These are phyloP conservation scores for Ctenicera cuprea DNA, from an alignment of 2,888 invertebrate species.

Conservation along the genomic window DNA sequence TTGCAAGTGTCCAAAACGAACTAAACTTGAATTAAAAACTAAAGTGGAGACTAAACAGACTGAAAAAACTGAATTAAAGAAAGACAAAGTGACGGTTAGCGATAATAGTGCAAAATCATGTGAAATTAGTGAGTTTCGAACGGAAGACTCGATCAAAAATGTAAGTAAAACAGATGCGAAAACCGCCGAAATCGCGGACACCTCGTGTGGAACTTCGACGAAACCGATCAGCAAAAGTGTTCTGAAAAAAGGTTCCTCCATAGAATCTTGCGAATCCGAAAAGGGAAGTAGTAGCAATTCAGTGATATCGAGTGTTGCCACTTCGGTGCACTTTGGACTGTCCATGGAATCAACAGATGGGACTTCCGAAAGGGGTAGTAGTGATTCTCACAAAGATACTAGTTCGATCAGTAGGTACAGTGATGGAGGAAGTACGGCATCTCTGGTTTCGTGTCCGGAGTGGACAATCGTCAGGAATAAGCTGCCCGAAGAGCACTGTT, in stretches of 20 bases:
- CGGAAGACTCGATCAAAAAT: conserved; percentile 57
- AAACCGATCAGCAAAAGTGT: conserved; percentile 62
- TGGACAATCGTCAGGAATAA: conserved; percentile 72
- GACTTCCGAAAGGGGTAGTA: conserved; percentile 75
- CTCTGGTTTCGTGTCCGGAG: conserved; percentile 79
- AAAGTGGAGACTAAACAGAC: conserved; percentile 15
- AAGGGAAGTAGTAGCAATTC: conserved; percentile 76
- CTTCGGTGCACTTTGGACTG: conserved; percentile 78
- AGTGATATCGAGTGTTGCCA: conserved; percentile 76
- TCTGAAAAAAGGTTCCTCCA: conserved; percentile 64
- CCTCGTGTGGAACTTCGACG: conserved; percentile 70
- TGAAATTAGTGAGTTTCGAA: conserved; percentile 54
- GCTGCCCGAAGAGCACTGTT: conserved; percentile 65
- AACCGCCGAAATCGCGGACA: conserved; percentile 47
- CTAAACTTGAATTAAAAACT: conserved; percentile 36
- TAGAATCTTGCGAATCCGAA: conserved; percentile 70
- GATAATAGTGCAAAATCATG: conserved; percentile 49
- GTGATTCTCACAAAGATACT: conserved; percentile 72
- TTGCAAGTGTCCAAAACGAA: conserved; percentile 63
- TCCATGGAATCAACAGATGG: conserved; percentile 83
- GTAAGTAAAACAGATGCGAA: conserved; percentile 55
- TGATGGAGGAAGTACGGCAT: conserved; percentile 80
- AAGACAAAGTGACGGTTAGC: conserved; percentile 27
- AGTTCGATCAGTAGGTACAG: conserved; percentile 70
- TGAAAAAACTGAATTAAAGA: conserved; percentile 38